phyloP scores from a whole-genome alignment of 2,888 invertebrate species.

The Pecten maximus region DNA sequence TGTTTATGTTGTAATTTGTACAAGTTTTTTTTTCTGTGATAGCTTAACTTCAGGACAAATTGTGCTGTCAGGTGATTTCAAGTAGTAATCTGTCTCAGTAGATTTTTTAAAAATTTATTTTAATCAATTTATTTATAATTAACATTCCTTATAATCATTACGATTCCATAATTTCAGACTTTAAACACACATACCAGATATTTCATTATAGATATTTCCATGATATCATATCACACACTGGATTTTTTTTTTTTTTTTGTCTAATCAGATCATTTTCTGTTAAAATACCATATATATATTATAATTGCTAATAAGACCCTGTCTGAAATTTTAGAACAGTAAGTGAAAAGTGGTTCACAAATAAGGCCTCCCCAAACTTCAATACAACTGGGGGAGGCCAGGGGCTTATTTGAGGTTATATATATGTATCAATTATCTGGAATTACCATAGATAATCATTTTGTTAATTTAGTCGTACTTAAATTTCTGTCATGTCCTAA shows the following conservation, averaged over 20 bases:
- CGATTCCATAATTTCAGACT: background rate
- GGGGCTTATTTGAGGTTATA: too few species aligned
- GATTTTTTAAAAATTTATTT: background rate
- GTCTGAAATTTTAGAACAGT: too few species aligned
- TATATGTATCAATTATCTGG: too few species aligned
- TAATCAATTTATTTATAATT: background rate
- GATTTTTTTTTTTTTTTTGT: background rate
- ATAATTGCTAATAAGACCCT: too few species aligned
- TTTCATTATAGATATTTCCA: background rate
- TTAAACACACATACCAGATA: too few species aligned
- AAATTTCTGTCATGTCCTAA: too few species aligned
- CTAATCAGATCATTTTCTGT: background rate
- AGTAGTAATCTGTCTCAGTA: conserved; percentile 29
- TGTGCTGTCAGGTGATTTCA: background rate
- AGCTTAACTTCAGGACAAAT: conserved; percentile 20
- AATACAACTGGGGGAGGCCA: too few species aligned
- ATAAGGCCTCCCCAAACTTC: background rate
- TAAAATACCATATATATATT: too few species aligned
- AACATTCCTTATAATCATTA: background rate
- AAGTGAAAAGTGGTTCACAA: too few species aligned
- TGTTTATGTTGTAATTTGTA: background rate
- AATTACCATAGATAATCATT: too few species aligned
- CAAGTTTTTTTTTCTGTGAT: conserved; percentile 1
- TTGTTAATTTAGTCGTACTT: too few species aligned
- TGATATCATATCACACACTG: background rate